Percentiles rank a stretch among this genome's conserved stretches.
Evolutionary conservation across 2,888 invertebrate species (phyloP).

Genomic region (Acronicta aceris): DNA sequence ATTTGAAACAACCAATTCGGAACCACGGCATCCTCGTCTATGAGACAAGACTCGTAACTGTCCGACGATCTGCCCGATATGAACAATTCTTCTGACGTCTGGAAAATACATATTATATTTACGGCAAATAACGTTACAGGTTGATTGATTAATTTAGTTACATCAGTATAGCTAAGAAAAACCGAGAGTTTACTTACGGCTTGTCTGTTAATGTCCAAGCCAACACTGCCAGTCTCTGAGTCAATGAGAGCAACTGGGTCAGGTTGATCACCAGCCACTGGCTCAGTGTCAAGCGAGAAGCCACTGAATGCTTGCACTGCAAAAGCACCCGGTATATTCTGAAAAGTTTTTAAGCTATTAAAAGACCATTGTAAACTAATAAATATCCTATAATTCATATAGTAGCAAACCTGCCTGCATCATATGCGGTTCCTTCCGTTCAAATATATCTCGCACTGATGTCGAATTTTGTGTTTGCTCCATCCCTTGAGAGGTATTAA

Average conservation of each 20-base stretch:
- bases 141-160: no score
- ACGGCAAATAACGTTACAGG: neutral
- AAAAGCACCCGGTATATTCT: slow-evolving; percentile 68
- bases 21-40: slow-evolving; percentile 77
- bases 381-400: neutral
- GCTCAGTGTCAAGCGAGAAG: slow-evolving; percentile 73
- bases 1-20: slow-evolving; percentile 82
- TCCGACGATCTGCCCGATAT: slow-evolving; percentile 78
- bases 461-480: slow-evolving; percentile 36
- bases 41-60: slow-evolving; percentile 74
- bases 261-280: slow-evolving; percentile 70
- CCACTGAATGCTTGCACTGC: slow-evolving; percentile 80
- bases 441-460: slow-evolving; percentile 75
- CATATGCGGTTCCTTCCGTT: slow-evolving; percentile 68
- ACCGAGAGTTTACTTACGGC: slow-evolving; percentile 60
- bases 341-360: slow-evolving; percentile 20
- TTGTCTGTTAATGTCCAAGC: slow-evolving; percentile 68
- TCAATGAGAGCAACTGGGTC: slow-evolving; percentile 75
- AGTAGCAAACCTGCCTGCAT: slow-evolving; percentile 58
- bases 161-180: neutral
- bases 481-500: slow-evolving; percentile 39
- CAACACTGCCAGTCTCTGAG: slow-evolving; percentile 77
- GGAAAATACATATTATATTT: slow-evolving; percentile 31
- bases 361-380: slow-evolving; percentile 4
- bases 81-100: slow-evolving; percentile 82